Evolutionary conservation across 2,113 vertebrate species (phyloP).

Genomic region (Pterocles orientalis): DNA sequence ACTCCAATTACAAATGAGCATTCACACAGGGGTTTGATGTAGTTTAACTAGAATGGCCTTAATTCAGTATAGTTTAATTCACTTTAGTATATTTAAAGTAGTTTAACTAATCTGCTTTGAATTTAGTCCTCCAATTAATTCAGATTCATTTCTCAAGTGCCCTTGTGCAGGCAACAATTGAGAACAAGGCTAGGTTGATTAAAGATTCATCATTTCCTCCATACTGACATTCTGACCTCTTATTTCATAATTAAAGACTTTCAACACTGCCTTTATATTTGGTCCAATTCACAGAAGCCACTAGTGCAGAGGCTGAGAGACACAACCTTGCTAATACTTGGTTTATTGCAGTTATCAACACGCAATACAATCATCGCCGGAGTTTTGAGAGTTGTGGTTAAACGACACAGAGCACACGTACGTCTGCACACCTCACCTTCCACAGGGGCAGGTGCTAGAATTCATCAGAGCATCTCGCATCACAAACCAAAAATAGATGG

Average conservation of each 20-base stretch:
- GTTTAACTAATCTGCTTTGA: slow-evolving; percentile 46
- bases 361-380: fast-evolving
- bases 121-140: slow-evolving; percentile 40
- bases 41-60: slow-evolving; percentile 34
- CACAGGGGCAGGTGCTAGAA: background rate
- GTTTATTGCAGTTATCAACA: background rate
- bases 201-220: slow-evolving; percentile 14
- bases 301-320: background rate
- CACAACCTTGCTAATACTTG: background rate
- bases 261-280: background rate
- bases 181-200: slow-evolving; percentile 8
- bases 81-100: slow-evolving; percentile 46
- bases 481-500: background rate
- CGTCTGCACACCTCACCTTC: background rate
- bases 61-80: slow-evolving; percentile 52
- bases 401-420: background rate
- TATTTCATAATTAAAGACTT: slow-evolving; percentile 14
- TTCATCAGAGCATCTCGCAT: background rate
- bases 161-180: background rate
- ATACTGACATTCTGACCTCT: background rate
- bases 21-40: slow-evolving; percentile 45
- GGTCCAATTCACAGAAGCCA: background rate
- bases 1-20: slow-evolving; percentile 27
- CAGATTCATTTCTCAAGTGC: slow-evolving; percentile 55
- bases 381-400: background rate